A percentile compares a stretch with the other conserved stretches of the same genome.
These are phyloP conservation scores for Thaleichthys pacificus DNA, from an alignment of 2,797 vertebrate species.

Conservation along the genomic window DNA sequence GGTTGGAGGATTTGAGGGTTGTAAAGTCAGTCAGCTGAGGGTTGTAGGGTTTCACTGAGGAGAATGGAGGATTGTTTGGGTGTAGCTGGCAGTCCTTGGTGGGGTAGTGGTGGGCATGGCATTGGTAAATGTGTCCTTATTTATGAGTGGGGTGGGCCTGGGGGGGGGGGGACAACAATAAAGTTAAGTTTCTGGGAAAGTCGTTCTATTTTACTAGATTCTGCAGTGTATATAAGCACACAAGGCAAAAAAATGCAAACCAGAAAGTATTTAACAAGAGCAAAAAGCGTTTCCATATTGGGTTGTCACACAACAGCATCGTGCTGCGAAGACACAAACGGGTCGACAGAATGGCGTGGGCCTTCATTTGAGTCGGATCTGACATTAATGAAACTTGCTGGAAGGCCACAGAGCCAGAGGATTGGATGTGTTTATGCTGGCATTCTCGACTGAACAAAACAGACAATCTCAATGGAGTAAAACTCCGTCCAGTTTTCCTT, in stretches of 20 bases:
- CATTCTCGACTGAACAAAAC: conserved; percentile 53
- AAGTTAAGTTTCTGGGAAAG: conserved; percentile 78
- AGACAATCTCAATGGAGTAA: conserved; percentile 24
- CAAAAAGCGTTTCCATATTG: conserved; percentile 76
- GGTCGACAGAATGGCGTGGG: conserved; percentile 52
- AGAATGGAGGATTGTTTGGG: conserved; percentile 60
- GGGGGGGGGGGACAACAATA: conserved; percentile 64
- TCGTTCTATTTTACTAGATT: conserved; percentile 75
- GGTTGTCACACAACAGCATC: conserved; percentile 67
- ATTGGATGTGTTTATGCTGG: conserved; percentile 46
- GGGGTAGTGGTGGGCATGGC: conserved; percentile 26
- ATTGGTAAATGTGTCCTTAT: conserved; percentile 69
- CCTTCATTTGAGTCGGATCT: conserved; percentile 54
- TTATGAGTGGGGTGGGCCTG: conserved; percentile 65
- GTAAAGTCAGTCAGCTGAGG: conserved; percentile 54
- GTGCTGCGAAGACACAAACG: conserved; percentile 51
- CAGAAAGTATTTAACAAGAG: conserved; percentile 73
- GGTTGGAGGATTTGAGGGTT: conserved; percentile 1
- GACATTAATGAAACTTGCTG: conserved; percentile 60
- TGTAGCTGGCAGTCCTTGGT: conserved; percentile 62
- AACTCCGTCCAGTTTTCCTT: conserved; percentile 52
- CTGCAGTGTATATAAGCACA: conserved; percentile 65
- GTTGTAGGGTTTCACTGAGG: conserved; percentile 58
- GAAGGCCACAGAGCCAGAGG: conserved; percentile 52
- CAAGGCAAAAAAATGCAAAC: conserved; percentile 63